Evolutionary conservation across 2,797 vertebrate genomes (phyloP).

Genomic region (Falco rusticolus): DNA sequence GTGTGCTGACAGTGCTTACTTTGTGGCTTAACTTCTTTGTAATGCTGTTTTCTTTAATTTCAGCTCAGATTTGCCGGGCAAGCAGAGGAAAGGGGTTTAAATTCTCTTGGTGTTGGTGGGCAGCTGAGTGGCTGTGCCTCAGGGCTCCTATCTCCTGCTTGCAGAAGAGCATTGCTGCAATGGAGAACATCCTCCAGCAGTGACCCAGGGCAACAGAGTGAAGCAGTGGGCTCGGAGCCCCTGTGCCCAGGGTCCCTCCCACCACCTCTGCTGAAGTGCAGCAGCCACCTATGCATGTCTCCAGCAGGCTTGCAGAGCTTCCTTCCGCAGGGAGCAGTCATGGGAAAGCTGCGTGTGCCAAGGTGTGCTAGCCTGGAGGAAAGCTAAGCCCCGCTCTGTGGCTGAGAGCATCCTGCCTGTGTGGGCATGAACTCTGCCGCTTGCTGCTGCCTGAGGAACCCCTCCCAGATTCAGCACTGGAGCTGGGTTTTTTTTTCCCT

Average conservation of each 20-base stretch:
- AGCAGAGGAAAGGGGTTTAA: background rate
- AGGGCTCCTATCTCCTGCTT: background rate
- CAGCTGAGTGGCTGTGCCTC: background rate
- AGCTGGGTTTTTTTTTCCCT: background rate
- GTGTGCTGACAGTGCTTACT: accelerated
- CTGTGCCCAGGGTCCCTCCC: accelerated
- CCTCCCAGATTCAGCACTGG: background rate
- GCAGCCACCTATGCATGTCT: background rate
- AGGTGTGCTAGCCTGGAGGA: accelerated
- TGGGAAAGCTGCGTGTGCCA: accelerated
- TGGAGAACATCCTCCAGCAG: background rate
- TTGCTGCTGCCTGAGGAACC: background rate
- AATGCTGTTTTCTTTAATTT: background rate
- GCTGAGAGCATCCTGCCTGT: background rate
- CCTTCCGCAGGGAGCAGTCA: background rate
- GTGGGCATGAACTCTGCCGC: background rate
- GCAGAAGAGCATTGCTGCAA: background rate
- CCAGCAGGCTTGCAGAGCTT: background rate
- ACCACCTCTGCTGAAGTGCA: background rate
- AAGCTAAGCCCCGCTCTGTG: background rate
- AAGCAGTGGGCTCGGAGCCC: background rate
- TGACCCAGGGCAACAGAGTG: background rate
- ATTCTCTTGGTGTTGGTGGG: background rate
- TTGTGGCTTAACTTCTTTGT: background rate
- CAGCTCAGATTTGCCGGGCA: background rate